A percentile compares a stretch with the other conserved stretches of the same genome.
These are phyloP conservation scores for Daubentonia madagascariensis DNA, from an alignment of 2,113 vertebrate species.

Conservation along the genomic window DNA sequence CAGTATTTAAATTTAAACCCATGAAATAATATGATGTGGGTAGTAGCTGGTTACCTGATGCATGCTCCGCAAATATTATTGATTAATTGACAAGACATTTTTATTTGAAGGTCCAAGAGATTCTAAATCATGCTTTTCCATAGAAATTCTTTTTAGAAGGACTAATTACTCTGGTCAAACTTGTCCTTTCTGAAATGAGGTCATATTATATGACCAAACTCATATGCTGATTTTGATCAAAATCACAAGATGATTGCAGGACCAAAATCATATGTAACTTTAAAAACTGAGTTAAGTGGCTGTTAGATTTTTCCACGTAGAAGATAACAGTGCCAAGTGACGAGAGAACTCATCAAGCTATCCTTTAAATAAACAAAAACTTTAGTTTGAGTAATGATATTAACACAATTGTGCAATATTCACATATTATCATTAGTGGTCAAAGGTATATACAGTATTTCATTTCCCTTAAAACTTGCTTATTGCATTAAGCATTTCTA, in stretches of 20 bases:
- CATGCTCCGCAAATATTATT: neutral
- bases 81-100: neutral
- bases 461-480: neutral
- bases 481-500: neutral
- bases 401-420: neutral
- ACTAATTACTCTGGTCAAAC: neutral
- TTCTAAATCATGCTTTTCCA: neutral
- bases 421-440: neutral
- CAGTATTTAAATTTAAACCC: neutral
- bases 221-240: slow-evolving; percentile 17
- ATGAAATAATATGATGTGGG: neutral
- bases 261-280: neutral
- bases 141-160: neutral
- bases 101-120: neutral
- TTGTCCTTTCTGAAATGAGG: neutral
- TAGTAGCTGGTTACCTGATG: neutral
- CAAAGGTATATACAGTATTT: neutral
- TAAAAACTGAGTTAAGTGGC: neutral
- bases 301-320: neutral
- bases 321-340: neutral
- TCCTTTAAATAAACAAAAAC: neutral
- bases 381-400: neutral
- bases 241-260: neutral
- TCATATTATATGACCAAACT: neutral
- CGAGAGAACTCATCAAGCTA: neutral